Evolutionary conservation across 2,113 vertebrate species (phyloP).

Genomic region (Dipodomys merriami): DNA sequence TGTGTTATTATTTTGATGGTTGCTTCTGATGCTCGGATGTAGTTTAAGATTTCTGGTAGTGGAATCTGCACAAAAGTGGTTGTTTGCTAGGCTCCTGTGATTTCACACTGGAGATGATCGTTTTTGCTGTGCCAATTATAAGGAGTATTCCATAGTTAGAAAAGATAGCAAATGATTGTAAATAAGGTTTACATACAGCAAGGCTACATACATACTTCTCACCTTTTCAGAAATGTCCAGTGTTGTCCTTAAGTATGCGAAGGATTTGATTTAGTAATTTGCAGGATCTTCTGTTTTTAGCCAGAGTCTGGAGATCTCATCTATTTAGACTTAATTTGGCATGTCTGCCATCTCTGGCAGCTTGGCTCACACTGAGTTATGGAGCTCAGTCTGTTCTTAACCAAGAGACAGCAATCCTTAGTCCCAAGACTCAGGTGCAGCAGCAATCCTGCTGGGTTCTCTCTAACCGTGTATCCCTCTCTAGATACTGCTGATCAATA

Average conservation of each 20-base stretch:
- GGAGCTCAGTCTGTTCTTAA: not conserved
- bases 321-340: not conserved
- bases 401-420: not conserved
- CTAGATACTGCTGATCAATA: not conserved
- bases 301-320: not conserved
- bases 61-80: conserved; percentile 50
- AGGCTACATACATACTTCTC: too few species aligned
- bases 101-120: conserved; percentile 52
- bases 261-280: not conserved
- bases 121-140: not conserved
- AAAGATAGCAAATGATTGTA: not conserved
- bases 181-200: not conserved
- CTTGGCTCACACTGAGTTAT: not conserved
- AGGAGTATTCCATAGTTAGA: not conserved
- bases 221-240: not conserved
- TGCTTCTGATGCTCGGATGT: not conserved
- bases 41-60: not conserved
- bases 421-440: not conserved
- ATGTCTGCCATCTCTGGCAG: not conserved
- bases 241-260: not conserved
- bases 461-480: not conserved
- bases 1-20: not conserved
- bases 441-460: not conserved
- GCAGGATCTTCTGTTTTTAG: not conserved
- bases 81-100: conserved; percentile 62